Percentiles rank a stretch among this genome's conserved stretches.
These are phyloP conservation scores for Philypnodon macrostomus DNA, from an alignment of 2,797 vertebrate species.

Conservation along the genomic window DNA sequence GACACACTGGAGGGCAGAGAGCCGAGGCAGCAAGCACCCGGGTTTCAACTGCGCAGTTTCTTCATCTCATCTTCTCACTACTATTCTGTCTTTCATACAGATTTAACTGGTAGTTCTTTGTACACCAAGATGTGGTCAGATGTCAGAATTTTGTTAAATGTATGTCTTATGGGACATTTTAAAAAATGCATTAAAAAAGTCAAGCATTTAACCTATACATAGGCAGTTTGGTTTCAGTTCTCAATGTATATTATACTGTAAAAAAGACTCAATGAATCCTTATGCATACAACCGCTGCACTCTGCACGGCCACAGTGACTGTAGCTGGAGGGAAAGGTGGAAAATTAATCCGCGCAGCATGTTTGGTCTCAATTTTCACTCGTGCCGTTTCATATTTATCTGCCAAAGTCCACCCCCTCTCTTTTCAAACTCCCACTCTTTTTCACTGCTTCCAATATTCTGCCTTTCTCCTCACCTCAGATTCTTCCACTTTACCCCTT, in stretches of 20 bases:
- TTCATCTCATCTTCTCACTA: slow-evolving; percentile 30
- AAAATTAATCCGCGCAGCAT: slow-evolving; percentile 47
- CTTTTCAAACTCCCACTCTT: slow-evolving; percentile 44
- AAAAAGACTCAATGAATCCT: too few species aligned
- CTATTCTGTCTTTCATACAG: slow-evolving; percentile 6
- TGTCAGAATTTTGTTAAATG: not conserved
- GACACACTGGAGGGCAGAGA: slow-evolving; percentile 51
- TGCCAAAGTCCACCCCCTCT: slow-evolving; percentile 40
- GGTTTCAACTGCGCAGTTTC: slow-evolving; percentile 39
- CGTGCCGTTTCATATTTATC: slow-evolving; percentile 53
- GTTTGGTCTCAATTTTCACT: slow-evolving; percentile 48
- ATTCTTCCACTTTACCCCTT: slow-evolving; percentile 45
- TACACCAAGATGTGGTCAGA: not conserved
- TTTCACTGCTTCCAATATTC: slow-evolving; percentile 39
- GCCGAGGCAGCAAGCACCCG: slow-evolving; percentile 17
- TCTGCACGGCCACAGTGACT: slow-evolving; percentile 29
- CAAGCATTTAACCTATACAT: too few species aligned
- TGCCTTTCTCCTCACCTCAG: slow-evolving; percentile 22
- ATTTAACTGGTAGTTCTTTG: slow-evolving; percentile 19
- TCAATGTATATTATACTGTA: slow-evolving; percentile 3
- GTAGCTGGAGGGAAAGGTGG: slow-evolving; percentile 26
- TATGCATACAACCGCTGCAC: not conserved
- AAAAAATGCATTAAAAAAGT: too few species aligned
- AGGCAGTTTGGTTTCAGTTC: not conserved
- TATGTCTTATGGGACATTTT: not conserved